Evolutionary conservation across 2,113 vertebrate species (phyloP).

Genomic region (Pyrgilauda ruficollis): DNA sequence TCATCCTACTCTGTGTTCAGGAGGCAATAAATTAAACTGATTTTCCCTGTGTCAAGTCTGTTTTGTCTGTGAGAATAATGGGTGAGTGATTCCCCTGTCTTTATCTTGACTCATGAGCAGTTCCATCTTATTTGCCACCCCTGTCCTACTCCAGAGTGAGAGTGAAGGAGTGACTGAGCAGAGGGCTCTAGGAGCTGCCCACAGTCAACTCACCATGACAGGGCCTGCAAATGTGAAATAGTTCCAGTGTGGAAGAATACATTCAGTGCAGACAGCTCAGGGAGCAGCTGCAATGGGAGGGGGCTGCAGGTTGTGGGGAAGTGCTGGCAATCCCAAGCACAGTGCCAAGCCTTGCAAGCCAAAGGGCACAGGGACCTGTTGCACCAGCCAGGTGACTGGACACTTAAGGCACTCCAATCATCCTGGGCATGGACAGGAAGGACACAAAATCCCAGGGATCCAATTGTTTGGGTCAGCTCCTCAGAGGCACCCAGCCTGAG

Average conservation of each 20-base stretch:
- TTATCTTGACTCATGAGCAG: not conserved
- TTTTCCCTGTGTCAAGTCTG: not conserved
- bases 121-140: not conserved
- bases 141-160: not conserved
- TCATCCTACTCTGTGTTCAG: not conserved
- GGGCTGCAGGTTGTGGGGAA: not conserved
- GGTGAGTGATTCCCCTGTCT: not conserved
- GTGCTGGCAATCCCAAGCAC: not conserved
- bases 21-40: not conserved
- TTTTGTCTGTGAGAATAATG: not conserved
- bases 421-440: not conserved
- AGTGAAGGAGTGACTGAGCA: not conserved
- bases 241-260: not conserved
- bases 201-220: not conserved
- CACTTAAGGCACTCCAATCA: not conserved
- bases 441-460: not conserved
- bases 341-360: not conserved
- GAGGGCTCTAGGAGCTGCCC: not conserved
- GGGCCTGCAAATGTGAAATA: not conserved
- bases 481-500: not conserved
- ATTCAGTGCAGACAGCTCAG: not conserved
- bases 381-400: not conserved
- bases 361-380: not conserved
- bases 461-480: not conserved
- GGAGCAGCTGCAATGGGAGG: not conserved